A percentile compares a stretch with the other conserved stretches of the same genome.
These are phyloP conservation scores for Phaethornis superciliosus DNA, from an alignment of 2,113 vertebrate genomes.

Conservation along the genomic window DNA sequence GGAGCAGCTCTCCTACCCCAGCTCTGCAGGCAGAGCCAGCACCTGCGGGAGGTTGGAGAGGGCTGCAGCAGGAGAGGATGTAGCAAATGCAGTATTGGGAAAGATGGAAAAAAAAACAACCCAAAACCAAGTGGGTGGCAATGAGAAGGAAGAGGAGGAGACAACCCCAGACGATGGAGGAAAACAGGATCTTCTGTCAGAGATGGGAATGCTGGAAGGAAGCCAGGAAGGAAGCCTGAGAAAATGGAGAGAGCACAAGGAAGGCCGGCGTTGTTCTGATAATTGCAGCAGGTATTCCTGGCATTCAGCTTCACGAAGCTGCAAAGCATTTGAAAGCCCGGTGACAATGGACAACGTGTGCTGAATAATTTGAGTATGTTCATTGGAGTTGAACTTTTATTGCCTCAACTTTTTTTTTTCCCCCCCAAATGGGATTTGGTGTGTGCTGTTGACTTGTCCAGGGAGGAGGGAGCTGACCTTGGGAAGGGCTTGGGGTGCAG, in stretches of 20 bases:
- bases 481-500: not conserved
- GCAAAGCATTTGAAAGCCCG: not conserved
- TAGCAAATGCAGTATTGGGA: slow-evolving; percentile 13
- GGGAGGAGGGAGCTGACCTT: not conserved
- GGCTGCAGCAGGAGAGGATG: not conserved
- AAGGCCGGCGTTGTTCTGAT: not conserved
- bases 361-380: not conserved
- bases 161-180: slow-evolving; percentile 12
- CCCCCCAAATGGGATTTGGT: accelerated
- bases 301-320: not conserved
- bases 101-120: slow-evolving; percentile 21
- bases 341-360: not conserved
- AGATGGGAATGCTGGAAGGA: slow-evolving; percentile 54
- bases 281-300: slow-evolving; percentile 20
- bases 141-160: slow-evolving; percentile 68
- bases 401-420: not conserved
- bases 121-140: slow-evolving; percentile 6
- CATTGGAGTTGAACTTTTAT: not conserved
- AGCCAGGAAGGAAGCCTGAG: slow-evolving; percentile 68
- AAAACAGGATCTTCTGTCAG: slow-evolving; percentile 61
- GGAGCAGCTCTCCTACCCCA: accelerated
- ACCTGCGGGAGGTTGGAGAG: not conserved
- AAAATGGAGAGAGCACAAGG: slow-evolving; percentile 44
- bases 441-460: no score
- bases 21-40: not conserved